phyloP scores from a whole-genome alignment of 2,113 vertebrate species.

The Xenotilapia longispinis region DNA sequence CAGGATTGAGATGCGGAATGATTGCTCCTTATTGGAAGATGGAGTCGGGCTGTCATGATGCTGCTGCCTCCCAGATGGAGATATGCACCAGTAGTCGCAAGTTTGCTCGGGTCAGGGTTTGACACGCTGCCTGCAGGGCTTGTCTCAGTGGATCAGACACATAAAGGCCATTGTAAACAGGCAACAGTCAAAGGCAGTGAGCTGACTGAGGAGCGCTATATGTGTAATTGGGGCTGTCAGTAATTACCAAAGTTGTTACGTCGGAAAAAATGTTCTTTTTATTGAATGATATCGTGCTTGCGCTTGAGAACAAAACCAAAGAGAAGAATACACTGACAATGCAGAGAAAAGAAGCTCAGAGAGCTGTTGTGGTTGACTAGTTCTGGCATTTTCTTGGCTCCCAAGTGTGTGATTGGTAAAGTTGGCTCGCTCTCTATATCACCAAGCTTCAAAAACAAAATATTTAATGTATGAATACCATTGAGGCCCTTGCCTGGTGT shows the following conservation, averaged over 20 bases:
- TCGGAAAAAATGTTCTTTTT: background rate
- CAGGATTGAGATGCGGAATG: slow-evolving; percentile 30
- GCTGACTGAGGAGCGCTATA: background rate
- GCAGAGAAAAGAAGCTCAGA: background rate
- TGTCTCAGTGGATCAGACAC: background rate
- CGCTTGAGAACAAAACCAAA: background rate
- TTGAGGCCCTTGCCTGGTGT: background rate
- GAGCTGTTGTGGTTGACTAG: background rate
- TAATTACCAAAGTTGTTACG: background rate
- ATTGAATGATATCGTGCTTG: background rate
- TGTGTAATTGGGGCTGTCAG: background rate
- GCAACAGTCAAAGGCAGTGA: background rate
- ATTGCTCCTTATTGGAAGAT: slow-evolving; percentile 58
- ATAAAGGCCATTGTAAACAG: background rate
- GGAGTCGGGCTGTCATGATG: slow-evolving; percentile 40
- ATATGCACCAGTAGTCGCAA: slow-evolving; percentile 10
- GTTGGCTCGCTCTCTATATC: background rate
- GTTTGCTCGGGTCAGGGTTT: slow-evolving; percentile 1
- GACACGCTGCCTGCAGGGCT: background rate
- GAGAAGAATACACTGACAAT: background rate
- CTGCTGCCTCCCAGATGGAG: slow-evolving; percentile 28
- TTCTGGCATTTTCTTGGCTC: background rate
- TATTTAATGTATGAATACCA: background rate
- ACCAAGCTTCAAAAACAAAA: background rate
- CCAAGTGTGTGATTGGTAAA: background rate